Conservation (phyloP, 2,113 vertebrate genomes). For the Urocolius indicus region DNA sequence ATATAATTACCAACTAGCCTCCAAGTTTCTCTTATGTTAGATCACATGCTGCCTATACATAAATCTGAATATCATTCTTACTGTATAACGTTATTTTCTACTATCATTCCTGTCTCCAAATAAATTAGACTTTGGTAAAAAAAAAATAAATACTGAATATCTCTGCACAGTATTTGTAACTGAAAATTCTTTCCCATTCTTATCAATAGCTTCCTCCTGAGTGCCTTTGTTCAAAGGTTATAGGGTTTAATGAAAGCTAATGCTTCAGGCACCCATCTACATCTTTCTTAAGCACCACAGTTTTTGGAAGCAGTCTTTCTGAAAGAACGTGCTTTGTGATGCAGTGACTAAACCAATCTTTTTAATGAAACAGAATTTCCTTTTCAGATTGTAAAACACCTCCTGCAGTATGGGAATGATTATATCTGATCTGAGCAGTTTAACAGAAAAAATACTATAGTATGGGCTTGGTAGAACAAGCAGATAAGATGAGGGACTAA, state of each 20-base stretch:
- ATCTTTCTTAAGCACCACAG: not conserved
- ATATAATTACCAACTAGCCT: not conserved
- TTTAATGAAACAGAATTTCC: not conserved
- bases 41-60: not conserved
- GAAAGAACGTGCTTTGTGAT: not conserved
- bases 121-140: not conserved
- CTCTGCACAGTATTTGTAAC: not conserved
- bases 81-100: not conserved
- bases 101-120: not conserved
- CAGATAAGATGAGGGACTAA: not conserved
- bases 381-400: not conserved
- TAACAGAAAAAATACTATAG: not conserved
- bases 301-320: not conserved
- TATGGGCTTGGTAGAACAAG: not conserved
- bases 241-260: slow-evolving; percentile 22
- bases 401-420: not conserved
- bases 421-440: not conserved
- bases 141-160: not conserved
- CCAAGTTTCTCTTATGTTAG: not conserved
- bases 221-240: not conserved
- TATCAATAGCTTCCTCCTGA: not conserved
- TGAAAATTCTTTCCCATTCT: not conserved
- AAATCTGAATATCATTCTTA: not conserved
- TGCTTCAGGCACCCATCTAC: slow-evolving; percentile 13
- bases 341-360: not conserved